Percentiles rank a stretch among this genome's conserved stretches.
These are phyloP conservation scores for Cheilosia impressa DNA, from an alignment of 2,888 invertebrate genomes.

Conservation along the genomic window DNA sequence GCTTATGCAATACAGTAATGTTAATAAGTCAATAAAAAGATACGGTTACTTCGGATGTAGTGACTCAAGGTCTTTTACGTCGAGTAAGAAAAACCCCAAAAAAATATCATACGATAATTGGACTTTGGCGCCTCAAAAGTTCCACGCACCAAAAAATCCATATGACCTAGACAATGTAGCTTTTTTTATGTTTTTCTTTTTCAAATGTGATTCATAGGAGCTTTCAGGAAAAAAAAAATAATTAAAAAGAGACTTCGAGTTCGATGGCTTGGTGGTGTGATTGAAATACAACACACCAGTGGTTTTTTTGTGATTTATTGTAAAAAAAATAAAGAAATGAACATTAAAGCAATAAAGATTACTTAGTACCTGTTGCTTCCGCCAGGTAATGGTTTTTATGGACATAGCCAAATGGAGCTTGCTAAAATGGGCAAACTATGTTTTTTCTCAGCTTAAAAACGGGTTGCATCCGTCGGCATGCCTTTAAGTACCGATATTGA, in stretches of 20 bases:
- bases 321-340: not conserved
- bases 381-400: too few relatives aligned
- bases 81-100: not conserved
- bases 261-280: conserved; percentile 56
- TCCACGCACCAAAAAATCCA: conserved; percentile 5
- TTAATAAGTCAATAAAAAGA: conserved; percentile 8
- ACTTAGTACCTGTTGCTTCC: too few relatives aligned
- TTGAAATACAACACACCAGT: not conserved
- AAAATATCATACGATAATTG: conserved; percentile 29
- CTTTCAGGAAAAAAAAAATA: conserved; percentile 16
- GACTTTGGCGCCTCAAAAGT: not conserved
- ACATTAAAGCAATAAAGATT: too few relatives aligned
- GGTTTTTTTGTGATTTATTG: not conserved
- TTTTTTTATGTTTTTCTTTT: conserved; percentile 7
- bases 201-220: conserved; percentile 10
- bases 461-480: too few relatives aligned
- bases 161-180: conserved; percentile 66
- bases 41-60: conserved; percentile 1
- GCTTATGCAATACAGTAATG: not conserved
- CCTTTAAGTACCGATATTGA: too few relatives aligned
- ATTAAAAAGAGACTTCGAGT: not conserved
- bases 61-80: conserved; percentile 44
- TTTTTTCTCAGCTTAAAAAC: too few relatives aligned
- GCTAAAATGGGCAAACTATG: too few relatives aligned
- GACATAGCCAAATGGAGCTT: too few relatives aligned